Conservation (phyloP, 2,113 vertebrate genomes). For the Eolophus roseicapilla region DNA sequence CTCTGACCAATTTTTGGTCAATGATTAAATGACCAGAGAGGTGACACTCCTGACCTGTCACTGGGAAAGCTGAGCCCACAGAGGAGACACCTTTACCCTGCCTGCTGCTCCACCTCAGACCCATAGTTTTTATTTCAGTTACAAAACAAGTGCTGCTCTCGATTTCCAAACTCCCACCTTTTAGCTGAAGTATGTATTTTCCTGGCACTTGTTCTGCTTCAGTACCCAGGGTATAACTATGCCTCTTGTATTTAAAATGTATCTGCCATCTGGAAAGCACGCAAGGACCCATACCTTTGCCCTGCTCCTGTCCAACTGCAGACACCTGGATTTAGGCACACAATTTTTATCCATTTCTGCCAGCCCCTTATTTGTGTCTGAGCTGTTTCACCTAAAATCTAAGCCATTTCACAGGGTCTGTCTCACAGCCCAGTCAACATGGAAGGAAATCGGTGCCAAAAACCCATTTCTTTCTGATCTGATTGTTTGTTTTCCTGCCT, state of each 20-base stretch:
- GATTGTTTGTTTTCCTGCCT: slow-evolving; percentile 66
- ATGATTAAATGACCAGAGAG: neutral
- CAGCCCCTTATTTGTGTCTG: neutral
- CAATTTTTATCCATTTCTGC: neutral
- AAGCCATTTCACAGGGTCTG: slow-evolving; percentile 41
- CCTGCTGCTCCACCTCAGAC: neutral
- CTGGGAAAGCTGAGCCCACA: neutral
- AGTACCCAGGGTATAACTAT: neutral
- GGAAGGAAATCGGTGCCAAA: neutral
- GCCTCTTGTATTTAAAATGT: neutral
- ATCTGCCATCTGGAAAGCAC: neutral
- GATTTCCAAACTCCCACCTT: neutral
- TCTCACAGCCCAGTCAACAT: slow-evolving; percentile 50
- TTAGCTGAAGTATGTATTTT: neutral
- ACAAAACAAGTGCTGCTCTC: neutral
- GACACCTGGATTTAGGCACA: neutral
- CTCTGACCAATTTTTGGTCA: neutral
- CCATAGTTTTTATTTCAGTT: neutral
- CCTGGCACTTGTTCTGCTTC: neutral
- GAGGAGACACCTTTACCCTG: neutral
- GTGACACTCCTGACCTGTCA: neutral
- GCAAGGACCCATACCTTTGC: neutral
- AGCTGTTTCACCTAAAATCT: slow-evolving; percentile 29
- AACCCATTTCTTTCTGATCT: slow-evolving; percentile 43
- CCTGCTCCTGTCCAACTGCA: neutral